phyloP scores from a whole-genome alignment of 2,888 invertebrate genomes.

The Pasiphila rectangulata region DNA sequence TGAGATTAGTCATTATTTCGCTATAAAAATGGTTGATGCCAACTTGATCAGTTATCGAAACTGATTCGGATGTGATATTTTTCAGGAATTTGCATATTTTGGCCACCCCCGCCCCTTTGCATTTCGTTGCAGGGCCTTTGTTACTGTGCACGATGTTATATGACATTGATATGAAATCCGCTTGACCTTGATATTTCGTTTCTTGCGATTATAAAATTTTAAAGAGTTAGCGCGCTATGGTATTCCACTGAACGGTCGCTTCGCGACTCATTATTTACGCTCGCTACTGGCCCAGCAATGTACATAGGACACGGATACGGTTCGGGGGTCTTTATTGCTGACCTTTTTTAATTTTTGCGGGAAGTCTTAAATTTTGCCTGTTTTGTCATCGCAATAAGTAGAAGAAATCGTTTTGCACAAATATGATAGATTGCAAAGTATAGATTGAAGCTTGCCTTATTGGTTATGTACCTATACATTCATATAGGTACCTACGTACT shows the following conservation, averaged over 20 bases:
- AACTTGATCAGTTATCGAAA: constrained; percentile 74
- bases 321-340: constrained; percentile 67
- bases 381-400: no score
- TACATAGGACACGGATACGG: constrained; percentile 70
- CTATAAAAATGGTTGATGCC: constrained; percentile 72
- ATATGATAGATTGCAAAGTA: constrained; percentile 15
- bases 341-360: constrained; percentile 55
- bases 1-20: constrained; percentile 68
- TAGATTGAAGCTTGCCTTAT: constrained; percentile 27
- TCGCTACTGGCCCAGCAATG: constrained; percentile 67
- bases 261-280: constrained; percentile 62
- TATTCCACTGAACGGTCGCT: constrained; percentile 64
- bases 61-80: constrained; percentile 73
- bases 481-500: constrained; percentile 34
- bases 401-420: no score
- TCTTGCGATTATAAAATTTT: constrained; percentile 74
- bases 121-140: constrained; percentile 80
- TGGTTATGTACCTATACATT: constrained; percentile 47
- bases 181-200: constrained; percentile 80
- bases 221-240: constrained; percentile 62
- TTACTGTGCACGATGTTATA: constrained; percentile 79
- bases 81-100: constrained; percentile 72
- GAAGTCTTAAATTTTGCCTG: constrained; percentile 30
- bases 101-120: constrained; percentile 80
- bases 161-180: constrained; percentile 81